Base-by-base conservation (phyloP, 2,888 invertebrate species). In the Mellilla xanthometata region DNA sequence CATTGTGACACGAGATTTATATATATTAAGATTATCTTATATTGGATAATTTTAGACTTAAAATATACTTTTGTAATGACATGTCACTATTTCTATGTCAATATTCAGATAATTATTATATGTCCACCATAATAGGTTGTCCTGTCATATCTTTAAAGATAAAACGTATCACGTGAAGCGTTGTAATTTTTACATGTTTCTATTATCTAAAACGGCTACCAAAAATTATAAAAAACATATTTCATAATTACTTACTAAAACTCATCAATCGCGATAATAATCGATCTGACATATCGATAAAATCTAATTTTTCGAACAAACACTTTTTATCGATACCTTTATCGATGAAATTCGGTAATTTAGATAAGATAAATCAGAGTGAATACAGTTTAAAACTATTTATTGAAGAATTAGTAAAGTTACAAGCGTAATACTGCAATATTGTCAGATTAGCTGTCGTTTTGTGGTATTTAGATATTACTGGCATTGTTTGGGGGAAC, bases 401-500 rank as follows among this genome's bases (percentile, higher is more conserved):
- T 33, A 39, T 38, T 41, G 10, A 5, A 42, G 39, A 43, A 56
- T 59, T 42, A 45, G 8, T 44, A 51, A 49, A 50, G 53, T 64
- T 56, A 68, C 68, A 68, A 34, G 65, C 56, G 56, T 68, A 68
- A 68, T 65, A 48, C 68, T 28, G 29, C 55, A 53, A 53, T 66
- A 68, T 68, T 68, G 66, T 45, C 61, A 60, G 66, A 68, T 68
- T 68, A 68, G 51, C 7, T 49, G 57, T 58, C 60, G 59, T 49
- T 49, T 39, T 36, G 39, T 23, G 36, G 49, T 29, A 49, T 49
- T 49, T 49, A 49, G 49, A 43, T 43, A 43, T 7, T 49, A 34
- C 41, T 48, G 15, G 12, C 29, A 32, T 41, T 41, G 39, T 26
- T 23, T 39, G 1, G 23, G n/a, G 9, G 4, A 8, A 28, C 12